Evolutionary conservation across 92 coral and sea anemone species (phyloP).

Genomic region (Epizoanthus illoricatus): DNA sequence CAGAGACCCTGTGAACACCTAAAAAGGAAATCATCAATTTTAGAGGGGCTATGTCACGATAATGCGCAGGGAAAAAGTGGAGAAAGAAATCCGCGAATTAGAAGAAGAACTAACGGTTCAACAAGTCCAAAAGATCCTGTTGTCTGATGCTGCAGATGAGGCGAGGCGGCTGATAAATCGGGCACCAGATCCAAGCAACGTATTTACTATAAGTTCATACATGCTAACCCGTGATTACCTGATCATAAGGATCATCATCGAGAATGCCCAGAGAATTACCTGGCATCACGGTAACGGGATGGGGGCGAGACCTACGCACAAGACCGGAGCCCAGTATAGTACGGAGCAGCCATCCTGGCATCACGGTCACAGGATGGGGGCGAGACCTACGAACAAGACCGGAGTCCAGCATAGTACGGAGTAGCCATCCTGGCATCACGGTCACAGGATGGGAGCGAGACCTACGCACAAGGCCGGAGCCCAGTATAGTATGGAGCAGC

Average conservation of each 20-base stretch:
- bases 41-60: too few relatives aligned
- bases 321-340: neutral
- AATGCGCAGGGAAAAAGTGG: too few relatives aligned
- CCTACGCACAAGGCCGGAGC: neutral
- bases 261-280: neutral
- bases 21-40: too few relatives aligned
- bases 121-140: too few relatives aligned
- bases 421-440: neutral
- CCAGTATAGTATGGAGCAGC: neutral
- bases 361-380: neutral
- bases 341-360: conserved; percentile 3
- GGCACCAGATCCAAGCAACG: too few relatives aligned
- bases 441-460: neutral
- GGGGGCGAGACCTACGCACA: neutral
- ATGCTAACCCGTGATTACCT: neutral
- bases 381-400: neutral
- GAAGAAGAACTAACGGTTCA: too few relatives aligned
- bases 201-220: neutral
- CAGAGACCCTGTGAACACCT: too few relatives aligned
- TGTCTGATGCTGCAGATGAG: too few relatives aligned
- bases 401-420: neutral
- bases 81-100: too few relatives aligned
- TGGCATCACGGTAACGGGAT: neutral
- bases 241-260: neutral
- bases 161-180: too few relatives aligned